These are phyloP conservation scores for Cercopithecus mona DNA, from an alignment of 2,113 vertebrate genomes.

Conservation along the genomic window DNA sequence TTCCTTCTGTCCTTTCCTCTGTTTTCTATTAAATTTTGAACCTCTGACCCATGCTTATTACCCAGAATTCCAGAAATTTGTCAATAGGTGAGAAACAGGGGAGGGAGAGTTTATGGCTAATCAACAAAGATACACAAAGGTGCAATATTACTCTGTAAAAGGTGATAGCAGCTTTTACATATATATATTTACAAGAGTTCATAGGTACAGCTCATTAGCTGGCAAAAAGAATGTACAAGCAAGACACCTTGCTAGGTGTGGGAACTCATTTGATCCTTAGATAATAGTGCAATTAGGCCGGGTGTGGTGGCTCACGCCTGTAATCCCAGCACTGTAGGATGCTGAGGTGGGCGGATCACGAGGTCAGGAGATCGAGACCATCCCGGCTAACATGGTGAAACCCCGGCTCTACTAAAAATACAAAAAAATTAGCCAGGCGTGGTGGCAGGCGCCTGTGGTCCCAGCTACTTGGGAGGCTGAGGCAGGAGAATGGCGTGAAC, in stretches of 20 bases:
- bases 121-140: neutral
- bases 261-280: neutral
- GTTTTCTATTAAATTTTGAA: neutral
- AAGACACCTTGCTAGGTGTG: neutral
- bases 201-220: neutral
- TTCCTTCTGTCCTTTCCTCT: conserved; percentile 15
- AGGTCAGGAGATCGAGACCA: no score
- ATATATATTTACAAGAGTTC: neutral
- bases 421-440: no score
- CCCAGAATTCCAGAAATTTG: neutral
- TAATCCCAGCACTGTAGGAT: no score
- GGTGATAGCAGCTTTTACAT: neutral
- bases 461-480: no score
- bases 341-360: no score
- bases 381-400: no score
- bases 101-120: neutral
- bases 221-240: neutral
- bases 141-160: neutral
- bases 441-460: no score
- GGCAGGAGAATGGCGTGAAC: no score
- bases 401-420: no score
- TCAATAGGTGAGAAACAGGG: neutral
- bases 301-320: no score
- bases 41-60: neutral
- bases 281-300: neutral